Evolutionary conservation across 2,113 vertebrate genomes (phyloP).

Genomic region (Tautogolabrus adspersus): DNA sequence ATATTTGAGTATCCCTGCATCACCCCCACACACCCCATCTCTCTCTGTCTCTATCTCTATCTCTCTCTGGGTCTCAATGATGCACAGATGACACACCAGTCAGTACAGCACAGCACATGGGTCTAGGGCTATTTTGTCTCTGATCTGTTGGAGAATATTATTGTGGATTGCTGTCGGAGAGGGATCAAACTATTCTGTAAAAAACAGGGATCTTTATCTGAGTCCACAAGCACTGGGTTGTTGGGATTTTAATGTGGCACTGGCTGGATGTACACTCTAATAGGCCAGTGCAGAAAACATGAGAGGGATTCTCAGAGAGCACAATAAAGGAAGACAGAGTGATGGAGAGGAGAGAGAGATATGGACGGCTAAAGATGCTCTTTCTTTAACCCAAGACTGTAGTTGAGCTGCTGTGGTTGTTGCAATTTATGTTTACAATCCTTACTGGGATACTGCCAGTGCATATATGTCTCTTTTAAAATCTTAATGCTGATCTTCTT

Average conservation of each 20-base stretch:
- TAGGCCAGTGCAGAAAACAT: constrained; percentile 69
- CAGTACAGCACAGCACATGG: constrained; percentile 54
- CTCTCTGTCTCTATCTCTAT: constrained; percentile 19
- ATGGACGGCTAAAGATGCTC: constrained; percentile 55
- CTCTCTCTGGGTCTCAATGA: constrained; percentile 55
- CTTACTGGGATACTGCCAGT: constrained; percentile 20
- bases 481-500: constrained; percentile 10
- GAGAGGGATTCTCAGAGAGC: constrained; percentile 66
- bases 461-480: constrained; percentile 22
- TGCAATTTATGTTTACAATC: constrained; percentile 14
- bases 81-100: constrained; percentile 72
- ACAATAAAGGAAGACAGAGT: constrained; percentile 38
- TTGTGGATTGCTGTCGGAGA: constrained; percentile 66
- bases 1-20: constrained; percentile 68
- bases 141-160: constrained; percentile 76
- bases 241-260: constrained; percentile 63
- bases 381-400: constrained; percentile 38
- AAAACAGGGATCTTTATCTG: constrained; percentile 64
- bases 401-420: constrained; percentile 36
- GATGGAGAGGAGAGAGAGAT: constrained; percentile 26
- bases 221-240: constrained; percentile 60
- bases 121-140: constrained; percentile 65
- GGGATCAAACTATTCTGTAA: constrained; percentile 62
- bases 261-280: constrained; percentile 70
- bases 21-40: constrained; percentile 22